A percentile compares a stretch with the other conserved stretches of the same genome.
Evolutionary conservation across 2,797 vertebrate genomes (phyloP).

Genomic region (Apogon talboti): DNA sequence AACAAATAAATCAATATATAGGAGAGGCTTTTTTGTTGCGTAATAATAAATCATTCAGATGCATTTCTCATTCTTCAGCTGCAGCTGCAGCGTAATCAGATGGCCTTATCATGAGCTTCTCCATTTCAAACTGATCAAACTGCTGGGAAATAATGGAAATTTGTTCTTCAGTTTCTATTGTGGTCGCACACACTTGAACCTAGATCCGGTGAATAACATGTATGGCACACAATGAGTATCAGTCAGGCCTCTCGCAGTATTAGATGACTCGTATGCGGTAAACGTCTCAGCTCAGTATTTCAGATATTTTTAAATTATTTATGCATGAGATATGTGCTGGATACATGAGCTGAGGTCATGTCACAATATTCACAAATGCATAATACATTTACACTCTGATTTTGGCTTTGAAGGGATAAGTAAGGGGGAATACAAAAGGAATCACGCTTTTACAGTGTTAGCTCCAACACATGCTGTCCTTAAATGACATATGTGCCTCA

Average conservation of each 20-base stretch:
- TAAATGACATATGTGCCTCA: too few species aligned
- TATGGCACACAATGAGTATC: background rate
- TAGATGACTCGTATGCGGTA: constrained; percentile 12
- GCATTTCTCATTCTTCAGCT: constrained; percentile 7
- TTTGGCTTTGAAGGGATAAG: constrained; percentile 16
- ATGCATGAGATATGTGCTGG: background rate
- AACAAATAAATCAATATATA: constrained; percentile 53
- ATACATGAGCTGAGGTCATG: background rate
- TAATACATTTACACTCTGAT: too few species aligned
- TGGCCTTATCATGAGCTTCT: background rate
- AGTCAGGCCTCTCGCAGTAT: constrained; percentile 7
- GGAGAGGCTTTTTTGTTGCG: constrained; percentile 19
- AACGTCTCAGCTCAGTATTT: background rate
- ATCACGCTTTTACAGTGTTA: too few species aligned
- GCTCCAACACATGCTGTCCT: too few species aligned
- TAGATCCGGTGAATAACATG: background rate
- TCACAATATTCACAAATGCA: constrained; percentile 4
- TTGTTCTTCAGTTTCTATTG: background rate
- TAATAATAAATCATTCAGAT: constrained; percentile 27
- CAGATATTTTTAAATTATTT: constrained; percentile 16
- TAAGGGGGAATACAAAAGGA: too few species aligned
- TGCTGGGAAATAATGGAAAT: background rate
- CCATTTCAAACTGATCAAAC: constrained; percentile 4
- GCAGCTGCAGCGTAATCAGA: background rate
- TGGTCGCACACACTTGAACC: background rate